phyloP scores from a whole-genome alignment of 2,113 vertebrate genomes.

The Poeciliopsis prolifica region DNA sequence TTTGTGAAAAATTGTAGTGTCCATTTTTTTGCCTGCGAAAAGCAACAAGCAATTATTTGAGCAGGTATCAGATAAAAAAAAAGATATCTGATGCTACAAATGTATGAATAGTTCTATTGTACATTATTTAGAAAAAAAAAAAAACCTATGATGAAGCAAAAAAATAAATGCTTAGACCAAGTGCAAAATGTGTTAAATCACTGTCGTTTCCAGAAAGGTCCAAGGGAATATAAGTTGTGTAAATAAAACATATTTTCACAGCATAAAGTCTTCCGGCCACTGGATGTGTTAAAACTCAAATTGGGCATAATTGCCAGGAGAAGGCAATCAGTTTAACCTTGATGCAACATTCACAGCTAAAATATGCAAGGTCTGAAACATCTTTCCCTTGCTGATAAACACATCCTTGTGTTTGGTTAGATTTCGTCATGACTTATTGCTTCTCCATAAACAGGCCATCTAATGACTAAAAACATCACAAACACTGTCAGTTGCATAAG shows the following conservation, averaged over 20 bases:
- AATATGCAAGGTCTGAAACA: constrained; percentile 50
- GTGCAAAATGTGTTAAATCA: too few species aligned
- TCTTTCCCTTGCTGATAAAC: constrained; percentile 71
- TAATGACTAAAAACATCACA: constrained; percentile 70
- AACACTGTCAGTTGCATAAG: constrained; percentile 71
- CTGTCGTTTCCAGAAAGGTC: background rate
- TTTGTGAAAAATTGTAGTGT: background rate
- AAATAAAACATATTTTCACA: background rate
- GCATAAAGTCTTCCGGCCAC: background rate
- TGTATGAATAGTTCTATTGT: background rate
- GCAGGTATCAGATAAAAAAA: too few species aligned
- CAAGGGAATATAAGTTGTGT: background rate
- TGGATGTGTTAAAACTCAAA: constrained; percentile 12
- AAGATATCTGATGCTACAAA: background rate
- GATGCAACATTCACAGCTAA: constrained; percentile 39
- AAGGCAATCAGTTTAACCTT: constrained; percentile 36
- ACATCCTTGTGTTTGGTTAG: constrained; percentile 71
- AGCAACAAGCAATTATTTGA: background rate
- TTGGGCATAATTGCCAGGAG: constrained; percentile 2
- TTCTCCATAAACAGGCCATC: constrained; percentile 67
- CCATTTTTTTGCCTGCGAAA: background rate
- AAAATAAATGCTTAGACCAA: background rate
- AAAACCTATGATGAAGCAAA: too few species aligned
- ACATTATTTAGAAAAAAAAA: background rate
- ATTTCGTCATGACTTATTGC: constrained; percentile 71